phyloP scores from a whole-genome alignment of 2,797 vertebrate genomes.

The Myoxocephalus aenaeus region DNA sequence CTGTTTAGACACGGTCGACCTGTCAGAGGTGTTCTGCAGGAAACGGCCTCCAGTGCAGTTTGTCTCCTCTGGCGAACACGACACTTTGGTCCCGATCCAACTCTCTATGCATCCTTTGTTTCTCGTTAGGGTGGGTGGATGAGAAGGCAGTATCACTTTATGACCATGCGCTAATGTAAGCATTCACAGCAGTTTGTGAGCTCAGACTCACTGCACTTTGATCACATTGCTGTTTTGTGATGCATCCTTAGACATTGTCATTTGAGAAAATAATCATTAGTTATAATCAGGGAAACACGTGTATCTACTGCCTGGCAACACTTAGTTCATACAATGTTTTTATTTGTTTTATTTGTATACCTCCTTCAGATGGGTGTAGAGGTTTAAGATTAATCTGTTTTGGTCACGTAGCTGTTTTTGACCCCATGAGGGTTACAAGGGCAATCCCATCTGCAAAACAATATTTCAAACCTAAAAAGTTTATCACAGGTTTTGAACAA shows the following conservation, averaged over 20 bases:
- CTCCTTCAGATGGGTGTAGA: not conserved
- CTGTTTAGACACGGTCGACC: constrained; percentile 41
- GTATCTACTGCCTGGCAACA: not conserved
- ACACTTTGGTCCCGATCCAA: constrained; percentile 46
- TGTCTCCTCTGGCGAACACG: constrained; percentile 39
- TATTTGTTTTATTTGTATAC: not conserved
- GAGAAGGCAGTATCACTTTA: constrained; percentile 4
- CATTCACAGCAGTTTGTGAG: constrained; percentile 23
- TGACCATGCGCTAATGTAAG: constrained; percentile 18
- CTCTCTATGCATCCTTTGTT: constrained; percentile 30
- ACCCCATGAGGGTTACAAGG: not conserved
- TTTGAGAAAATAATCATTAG: not conserved
- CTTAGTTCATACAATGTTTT: constrained; percentile 6
- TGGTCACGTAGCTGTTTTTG: not conserved
- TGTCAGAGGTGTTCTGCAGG: constrained; percentile 41
- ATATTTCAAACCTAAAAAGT: constrained; percentile 1
- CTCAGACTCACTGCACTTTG: not conserved
- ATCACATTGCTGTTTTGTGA: not conserved
- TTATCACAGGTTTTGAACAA: not conserved
- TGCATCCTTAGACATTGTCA: not conserved
- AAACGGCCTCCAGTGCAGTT: constrained; percentile 51
- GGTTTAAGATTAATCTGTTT: not conserved
- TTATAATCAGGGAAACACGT: not conserved
- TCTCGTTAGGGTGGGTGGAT: not conserved
- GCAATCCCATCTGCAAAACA: constrained; percentile 9